Evolutionary conservation across 1,140 invertebrate species (phyloP).

Genomic region (Himalopsyche phryganea): DNA sequence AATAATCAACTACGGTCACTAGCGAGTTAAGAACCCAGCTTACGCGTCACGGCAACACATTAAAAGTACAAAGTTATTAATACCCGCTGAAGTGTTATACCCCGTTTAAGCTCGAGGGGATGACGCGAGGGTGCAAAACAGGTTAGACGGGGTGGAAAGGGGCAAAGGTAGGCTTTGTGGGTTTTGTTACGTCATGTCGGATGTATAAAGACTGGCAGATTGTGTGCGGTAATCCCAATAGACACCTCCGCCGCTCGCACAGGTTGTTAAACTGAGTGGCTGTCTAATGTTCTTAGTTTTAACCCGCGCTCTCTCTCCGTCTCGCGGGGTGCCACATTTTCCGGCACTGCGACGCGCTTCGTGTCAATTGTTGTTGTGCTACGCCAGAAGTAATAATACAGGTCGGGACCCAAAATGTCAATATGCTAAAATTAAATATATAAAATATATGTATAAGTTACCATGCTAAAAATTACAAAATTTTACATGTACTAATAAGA

Average conservation of each 20-base stretch:
- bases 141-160: neutral
- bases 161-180: conserved; percentile 3
- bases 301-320: conserved; percentile 16
- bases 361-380: conserved; percentile 13
- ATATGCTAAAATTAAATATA: too few species aligned
- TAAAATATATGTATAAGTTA: too few species aligned
- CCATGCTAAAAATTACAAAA: too few species aligned
- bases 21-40: neutral
- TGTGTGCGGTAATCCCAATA: conserved; percentile 35
- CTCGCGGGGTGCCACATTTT: conserved; percentile 1
- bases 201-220: conserved; percentile 33
- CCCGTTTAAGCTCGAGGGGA: conserved; percentile 12
- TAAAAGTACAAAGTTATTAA: conserved; percentile 32
- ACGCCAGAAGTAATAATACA: too few species aligned
- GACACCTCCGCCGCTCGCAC: conserved; percentile 30
- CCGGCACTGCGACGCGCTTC: conserved; percentile 1
- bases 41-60: conserved; percentile 23
- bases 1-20: too few species aligned
- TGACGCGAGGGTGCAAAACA: neutral
- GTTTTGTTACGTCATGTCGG: conserved; percentile 29
- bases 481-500: too few species aligned
- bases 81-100: conserved; percentile 16
- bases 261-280: conserved; percentile 35
- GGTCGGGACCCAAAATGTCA: too few species aligned
- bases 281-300: conserved; percentile 35